Evolutionary conservation across 2,113 vertebrate species (phyloP), one percentile per base, ranked within the genome.

Genomic region (Neolamprologus sp.): DNA sequence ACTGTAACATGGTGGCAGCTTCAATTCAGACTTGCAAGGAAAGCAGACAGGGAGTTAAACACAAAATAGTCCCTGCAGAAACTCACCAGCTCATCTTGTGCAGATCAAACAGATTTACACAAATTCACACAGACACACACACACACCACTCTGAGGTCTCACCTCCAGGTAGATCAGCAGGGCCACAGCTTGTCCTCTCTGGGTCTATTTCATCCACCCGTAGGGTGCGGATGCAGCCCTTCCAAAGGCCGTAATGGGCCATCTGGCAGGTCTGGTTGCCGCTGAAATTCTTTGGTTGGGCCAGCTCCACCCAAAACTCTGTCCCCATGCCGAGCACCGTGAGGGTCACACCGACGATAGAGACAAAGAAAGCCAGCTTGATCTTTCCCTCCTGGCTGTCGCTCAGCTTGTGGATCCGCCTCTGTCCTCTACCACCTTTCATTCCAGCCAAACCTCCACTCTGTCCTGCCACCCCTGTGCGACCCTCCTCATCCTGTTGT

Each of bases 251-350:
- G 40, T 97, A 97, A 90, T 98, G 97, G 51, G 96, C 97, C 3
- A 96, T 95, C 23, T 97, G 95, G 58, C 98, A 98, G 19, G 97
- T 97, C 49, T 96, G 92, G 26, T 97, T 98, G 94, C 94, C 90
- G 10, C 95, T 89, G 89, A 96, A 97, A 88, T 91, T 90, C 92
- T 97, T 97, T 87, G 96, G 94, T 35, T 97, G 97, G 88, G 96
- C 95, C 91, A 98, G 94, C 84, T 98, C 98, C 93, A 97, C 98
- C 98, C 98, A 98, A 92, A 98, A 98, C 93, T 98, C 98, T 3
- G 98, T 98, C 90, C 97, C 97, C 94, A 98, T 96, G 5, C 97
- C 97, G 88, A 98, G 88, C 42, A 98, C 96, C 0, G 97, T 95
- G 85, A 98, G 96, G 23, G 96, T 96, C 82, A 97, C 96, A 4